These are phyloP conservation scores for Noctua comes DNA, from an alignment of 2,888 invertebrate genomes.

Conservation along the genomic window DNA sequence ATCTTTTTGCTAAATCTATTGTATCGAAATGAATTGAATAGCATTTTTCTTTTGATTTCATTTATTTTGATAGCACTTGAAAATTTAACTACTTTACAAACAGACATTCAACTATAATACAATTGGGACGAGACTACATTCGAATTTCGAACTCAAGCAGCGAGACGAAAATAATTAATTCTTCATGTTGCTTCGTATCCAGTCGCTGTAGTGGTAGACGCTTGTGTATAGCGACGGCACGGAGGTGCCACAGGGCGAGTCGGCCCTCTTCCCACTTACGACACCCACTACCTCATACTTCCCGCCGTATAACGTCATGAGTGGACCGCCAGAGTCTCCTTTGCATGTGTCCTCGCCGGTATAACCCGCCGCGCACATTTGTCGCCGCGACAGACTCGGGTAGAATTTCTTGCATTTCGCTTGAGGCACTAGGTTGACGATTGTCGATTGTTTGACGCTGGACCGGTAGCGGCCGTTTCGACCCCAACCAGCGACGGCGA, in stretches of 20 bases:
- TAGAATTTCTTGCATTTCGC: conserved; percentile 78
- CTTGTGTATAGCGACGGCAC: conserved; percentile 86
- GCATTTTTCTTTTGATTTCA: conserved; percentile 26
- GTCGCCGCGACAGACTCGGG: conserved; percentile 75
- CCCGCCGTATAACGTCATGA: conserved; percentile 83
- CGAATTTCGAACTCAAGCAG: conserved; percentile 6
- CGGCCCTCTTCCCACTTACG: conserved; percentile 86
- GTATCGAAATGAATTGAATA: conserved; percentile 50
- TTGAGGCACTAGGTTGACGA: conserved; percentile 82
- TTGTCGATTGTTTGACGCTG: conserved; percentile 83
- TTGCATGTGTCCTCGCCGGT: conserved; percentile 86
- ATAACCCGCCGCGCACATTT: conserved; percentile 85
- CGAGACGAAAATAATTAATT: conserved; percentile 58
- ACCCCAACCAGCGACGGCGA: conserved; percentile 86
- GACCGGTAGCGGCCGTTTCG: conserved; percentile 80
- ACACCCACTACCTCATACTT: conserved; percentile 84
- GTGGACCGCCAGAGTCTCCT: conserved; percentile 87
- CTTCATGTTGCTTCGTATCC: conserved; percentile 78
- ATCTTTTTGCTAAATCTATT: conserved; percentile 51
- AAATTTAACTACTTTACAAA: background rate
- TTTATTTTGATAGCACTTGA: conserved; percentile 42
- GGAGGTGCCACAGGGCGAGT: conserved; percentile 83
- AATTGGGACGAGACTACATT: conserved; percentile 2
- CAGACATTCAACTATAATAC: background rate
- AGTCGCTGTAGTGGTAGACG: conserved; percentile 82